phyloP scores from a whole-genome alignment of 2,797 vertebrate genomes.

The Aldrovandia affinis region DNA sequence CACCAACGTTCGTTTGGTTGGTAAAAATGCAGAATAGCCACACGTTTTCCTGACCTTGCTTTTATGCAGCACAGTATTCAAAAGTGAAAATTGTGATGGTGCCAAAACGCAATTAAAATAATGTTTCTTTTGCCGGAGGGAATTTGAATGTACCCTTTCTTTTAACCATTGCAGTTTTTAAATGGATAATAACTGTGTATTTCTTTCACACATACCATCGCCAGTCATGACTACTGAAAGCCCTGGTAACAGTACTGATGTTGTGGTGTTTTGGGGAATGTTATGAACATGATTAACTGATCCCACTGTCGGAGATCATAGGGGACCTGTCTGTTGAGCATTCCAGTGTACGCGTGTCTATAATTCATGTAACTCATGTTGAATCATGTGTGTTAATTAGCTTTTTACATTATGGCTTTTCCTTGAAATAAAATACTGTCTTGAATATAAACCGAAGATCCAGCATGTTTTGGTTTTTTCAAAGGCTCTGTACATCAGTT shows the following conservation, averaged over 20 bases:
- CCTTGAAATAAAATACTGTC: slow-evolving; percentile 28
- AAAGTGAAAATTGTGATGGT: slow-evolving; percentile 30
- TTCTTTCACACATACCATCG: neutral
- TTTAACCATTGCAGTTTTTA: slow-evolving; percentile 16
- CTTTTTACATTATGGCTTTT: slow-evolving; percentile 34
- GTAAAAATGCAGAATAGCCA: neutral
- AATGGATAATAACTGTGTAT: slow-evolving; percentile 1
- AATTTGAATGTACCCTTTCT: slow-evolving; percentile 5
- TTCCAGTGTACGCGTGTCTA: slow-evolving; percentile 5
- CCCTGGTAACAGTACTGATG: neutral
- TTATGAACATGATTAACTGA: neutral
- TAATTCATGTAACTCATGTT: slow-evolving; percentile 16
- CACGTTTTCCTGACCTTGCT: neutral
- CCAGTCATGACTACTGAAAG: neutral
- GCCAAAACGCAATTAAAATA: slow-evolving; percentile 34
- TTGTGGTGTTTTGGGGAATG: slow-evolving; percentile 8
- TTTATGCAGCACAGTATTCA: slow-evolving; percentile 24
- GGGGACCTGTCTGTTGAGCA: slow-evolving; percentile 29
- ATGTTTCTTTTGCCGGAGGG: slow-evolving; percentile 20
- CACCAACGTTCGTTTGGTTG: neutral
- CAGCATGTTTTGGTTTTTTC: neutral
- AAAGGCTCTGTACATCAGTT: neutral
- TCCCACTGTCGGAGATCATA: neutral
- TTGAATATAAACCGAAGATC: neutral
- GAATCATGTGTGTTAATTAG: slow-evolving; percentile 21